Evolutionary conservation across 1,140 invertebrate species (phyloP).

Genomic region (Charaxes varanes): DNA sequence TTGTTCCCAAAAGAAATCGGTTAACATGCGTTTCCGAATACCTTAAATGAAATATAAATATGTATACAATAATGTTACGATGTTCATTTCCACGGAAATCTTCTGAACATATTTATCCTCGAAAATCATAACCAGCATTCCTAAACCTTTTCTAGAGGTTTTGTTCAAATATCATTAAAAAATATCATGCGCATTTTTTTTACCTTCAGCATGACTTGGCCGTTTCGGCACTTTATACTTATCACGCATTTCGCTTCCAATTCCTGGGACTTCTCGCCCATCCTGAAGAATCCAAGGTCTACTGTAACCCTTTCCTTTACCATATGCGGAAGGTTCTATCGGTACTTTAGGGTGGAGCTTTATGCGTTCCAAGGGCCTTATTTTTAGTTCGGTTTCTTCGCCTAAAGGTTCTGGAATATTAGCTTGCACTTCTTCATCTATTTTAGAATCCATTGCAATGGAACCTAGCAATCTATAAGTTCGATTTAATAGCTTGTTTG

Average conservation of each 20-base stretch:
- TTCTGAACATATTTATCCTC: too few species aligned
- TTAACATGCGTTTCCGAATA: slow-evolving; percentile 59
- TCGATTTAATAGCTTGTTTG: slow-evolving; percentile 7
- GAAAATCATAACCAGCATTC: too few species aligned
- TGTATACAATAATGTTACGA: too few species aligned
- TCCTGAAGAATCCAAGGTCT: slow-evolving; percentile 62
- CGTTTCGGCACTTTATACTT: slow-evolving; percentile 46
- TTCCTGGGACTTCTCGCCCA: slow-evolving; percentile 37
- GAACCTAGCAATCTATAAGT: slow-evolving; percentile 2
- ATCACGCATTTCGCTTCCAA: slow-evolving; percentile 58
- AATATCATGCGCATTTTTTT: neutral
- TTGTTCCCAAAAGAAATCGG: slow-evolving; percentile 67
- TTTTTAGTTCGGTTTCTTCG: slow-evolving; percentile 46
- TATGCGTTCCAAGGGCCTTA: slow-evolving; percentile 52
- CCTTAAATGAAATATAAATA: too few species aligned
- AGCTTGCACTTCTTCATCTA: slow-evolving; percentile 45
- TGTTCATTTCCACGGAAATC: too few species aligned
- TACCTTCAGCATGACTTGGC: slow-evolving; percentile 37
- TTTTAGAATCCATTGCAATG: slow-evolving; percentile 24
- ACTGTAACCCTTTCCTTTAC: slow-evolving; percentile 57
- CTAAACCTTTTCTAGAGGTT: too few species aligned
- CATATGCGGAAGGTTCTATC: slow-evolving; percentile 55
- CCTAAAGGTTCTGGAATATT: slow-evolving; percentile 43
- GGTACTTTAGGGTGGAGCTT: slow-evolving; percentile 55
- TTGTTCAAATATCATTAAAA: too few species aligned